Conservation (phyloP, 2,797 vertebrate genomes). For the Sebastes variabilis region DNA sequence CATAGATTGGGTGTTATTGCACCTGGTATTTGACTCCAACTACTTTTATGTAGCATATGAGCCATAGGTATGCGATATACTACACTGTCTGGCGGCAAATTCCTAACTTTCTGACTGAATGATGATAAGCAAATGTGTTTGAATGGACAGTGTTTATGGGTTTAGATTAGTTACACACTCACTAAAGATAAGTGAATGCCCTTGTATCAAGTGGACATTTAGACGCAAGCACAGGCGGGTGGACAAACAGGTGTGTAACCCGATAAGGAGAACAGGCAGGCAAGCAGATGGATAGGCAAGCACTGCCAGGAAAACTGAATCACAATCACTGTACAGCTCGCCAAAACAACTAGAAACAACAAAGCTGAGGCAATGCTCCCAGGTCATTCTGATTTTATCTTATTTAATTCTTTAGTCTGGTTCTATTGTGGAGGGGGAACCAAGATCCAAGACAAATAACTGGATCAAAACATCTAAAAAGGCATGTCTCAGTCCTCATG, state of each 20-base stretch:
- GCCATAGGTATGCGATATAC: background rate
- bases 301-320: conserved; percentile 9
- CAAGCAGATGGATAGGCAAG: background rate
- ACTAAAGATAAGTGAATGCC: background rate
- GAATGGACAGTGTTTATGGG: background rate
- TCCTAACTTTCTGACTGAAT: background rate
- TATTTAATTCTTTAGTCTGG: conserved; percentile 16
- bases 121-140: background rate
- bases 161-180: background rate
- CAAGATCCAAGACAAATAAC: background rate
- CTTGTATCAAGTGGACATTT: background rate
- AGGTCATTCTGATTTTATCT: conserved; percentile 4
- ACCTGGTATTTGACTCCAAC: background rate
- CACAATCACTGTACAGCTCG: background rate
- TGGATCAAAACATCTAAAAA: background rate
- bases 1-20: background rate
- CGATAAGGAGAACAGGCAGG: conserved; percentile 11
- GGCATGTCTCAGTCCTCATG: background rate
- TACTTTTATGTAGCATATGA: background rate
- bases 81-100: background rate
- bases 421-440: background rate
- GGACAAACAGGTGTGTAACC: conserved; percentile 5
- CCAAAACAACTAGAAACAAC: conserved; percentile 15
- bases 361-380: background rate
- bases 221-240: background rate